These are phyloP conservation scores for Eupithecia exiguata DNA, from an alignment of 2,888 invertebrate genomes.

Conservation along the genomic window DNA sequence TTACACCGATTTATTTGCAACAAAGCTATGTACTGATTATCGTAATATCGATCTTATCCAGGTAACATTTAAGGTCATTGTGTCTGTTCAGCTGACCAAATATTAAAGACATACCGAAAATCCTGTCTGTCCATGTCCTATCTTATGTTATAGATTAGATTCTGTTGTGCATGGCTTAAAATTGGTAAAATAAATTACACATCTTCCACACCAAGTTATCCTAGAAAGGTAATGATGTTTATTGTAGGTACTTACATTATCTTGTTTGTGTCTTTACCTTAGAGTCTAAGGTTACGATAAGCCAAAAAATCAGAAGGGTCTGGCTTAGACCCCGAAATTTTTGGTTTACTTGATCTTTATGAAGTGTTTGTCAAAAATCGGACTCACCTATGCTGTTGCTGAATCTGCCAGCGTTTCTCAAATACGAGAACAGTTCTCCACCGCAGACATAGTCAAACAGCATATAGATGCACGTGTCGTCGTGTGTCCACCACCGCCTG, in stretches of 20 bases:
- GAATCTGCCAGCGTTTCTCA: conserved; percentile 96
- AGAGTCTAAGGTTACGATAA: no score
- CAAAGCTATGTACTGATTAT: conserved; percentile 29
- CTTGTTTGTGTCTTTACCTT: background rate
- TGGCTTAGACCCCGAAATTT: background rate
- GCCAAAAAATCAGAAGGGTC: no score
- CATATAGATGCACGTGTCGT: conserved; percentile 97
- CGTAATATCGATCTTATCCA: conserved; percentile 34
- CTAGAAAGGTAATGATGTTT: background rate
- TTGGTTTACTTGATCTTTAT: background rate
- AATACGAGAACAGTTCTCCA: conserved; percentile 97
- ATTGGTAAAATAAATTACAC: background rate
- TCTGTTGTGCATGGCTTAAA: no score
- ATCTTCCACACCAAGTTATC: background rate
- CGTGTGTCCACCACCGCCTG: conserved; percentile 96
- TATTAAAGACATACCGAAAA: background rate
- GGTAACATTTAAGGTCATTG: background rate
- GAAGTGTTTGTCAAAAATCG: background rate
- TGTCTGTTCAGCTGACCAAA: background rate
- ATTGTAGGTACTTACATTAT: background rate
- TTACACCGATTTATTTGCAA: conserved; percentile 54
- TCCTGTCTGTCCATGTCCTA: background rate
- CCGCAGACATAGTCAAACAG: conserved; percentile 98
- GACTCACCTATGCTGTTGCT: conserved; percentile 89
- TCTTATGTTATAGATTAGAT: no score